A percentile compares a stretch with the other conserved stretches of the same genome.
These are phyloP conservation scores for Sus scrofa DNA, from an alignment of 2,113 vertebrate genomes.

Conservation along the genomic window DNA sequence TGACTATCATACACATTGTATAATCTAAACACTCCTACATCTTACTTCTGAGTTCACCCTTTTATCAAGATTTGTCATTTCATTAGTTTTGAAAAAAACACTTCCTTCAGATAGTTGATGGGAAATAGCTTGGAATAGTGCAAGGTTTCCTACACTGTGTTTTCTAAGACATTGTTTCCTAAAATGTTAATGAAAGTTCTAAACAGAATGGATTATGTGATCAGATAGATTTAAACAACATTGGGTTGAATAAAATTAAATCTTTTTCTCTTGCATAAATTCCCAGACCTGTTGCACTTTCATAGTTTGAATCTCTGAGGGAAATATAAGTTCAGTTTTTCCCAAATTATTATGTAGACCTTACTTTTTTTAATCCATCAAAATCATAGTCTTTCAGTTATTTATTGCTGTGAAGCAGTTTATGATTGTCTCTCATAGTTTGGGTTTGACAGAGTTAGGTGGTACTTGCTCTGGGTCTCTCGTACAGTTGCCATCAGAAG, in stretches of 20 bases:
- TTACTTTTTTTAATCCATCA: neutral
- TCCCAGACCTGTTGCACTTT: neutral
- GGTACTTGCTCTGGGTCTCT: neutral
- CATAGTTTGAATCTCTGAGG: neutral
- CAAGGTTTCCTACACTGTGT: neutral
- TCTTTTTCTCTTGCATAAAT: neutral
- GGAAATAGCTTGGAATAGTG: neutral
- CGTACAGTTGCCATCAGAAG: neutral
- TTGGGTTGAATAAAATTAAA: neutral
- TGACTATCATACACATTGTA: neutral
- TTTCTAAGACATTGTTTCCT: neutral
- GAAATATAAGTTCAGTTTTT: constrained; percentile 20
- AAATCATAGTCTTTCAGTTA: neutral
- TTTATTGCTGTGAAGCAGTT: neutral
- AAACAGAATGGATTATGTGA: neutral
- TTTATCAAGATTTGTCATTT: neutral
- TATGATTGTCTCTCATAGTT: neutral
- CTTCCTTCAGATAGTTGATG: neutral
- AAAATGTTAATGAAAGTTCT: neutral
- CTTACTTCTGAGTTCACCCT: neutral
- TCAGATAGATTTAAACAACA: neutral
- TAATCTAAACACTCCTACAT: neutral
- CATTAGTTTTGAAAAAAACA: neutral
- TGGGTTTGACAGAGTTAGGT: neutral
- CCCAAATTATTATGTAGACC: neutral